phyloP scores from a whole-genome alignment of 1,140 invertebrate species.

The Platyscapa corneri region DNA sequence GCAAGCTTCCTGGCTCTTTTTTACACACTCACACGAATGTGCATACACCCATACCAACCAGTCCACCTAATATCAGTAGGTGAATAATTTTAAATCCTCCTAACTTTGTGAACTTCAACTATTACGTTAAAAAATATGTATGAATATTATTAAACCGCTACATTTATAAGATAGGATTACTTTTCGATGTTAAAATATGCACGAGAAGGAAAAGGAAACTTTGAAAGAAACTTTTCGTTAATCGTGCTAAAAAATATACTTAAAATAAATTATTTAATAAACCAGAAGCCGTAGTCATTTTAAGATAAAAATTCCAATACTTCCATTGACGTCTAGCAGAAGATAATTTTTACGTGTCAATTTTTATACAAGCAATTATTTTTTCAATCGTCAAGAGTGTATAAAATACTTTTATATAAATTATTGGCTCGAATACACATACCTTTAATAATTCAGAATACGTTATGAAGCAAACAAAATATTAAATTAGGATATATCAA shows the following conservation, averaged over 20 bases:
- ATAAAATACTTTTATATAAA: too few species aligned
- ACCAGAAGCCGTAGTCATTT: too few species aligned
- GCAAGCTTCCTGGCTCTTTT: background rate
- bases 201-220: background rate
- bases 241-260: background rate
- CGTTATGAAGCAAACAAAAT: background rate
- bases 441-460: too few species aligned
- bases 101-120: background rate
- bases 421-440: too few species aligned
- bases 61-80: background rate
- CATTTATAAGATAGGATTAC: background rate
- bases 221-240: background rate
- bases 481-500: background rate
- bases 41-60: background rate
- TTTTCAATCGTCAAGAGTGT: too few species aligned
- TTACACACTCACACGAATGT: background rate
- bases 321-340: too few species aligned
- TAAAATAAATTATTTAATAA: too few species aligned
- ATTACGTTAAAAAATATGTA: background rate
- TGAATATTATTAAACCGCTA: background rate
- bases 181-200: background rate
- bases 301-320: too few species aligned
- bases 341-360: too few species aligned
- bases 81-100: background rate
- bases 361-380: too few species aligned